Evolutionary conservation across 2,113 vertebrate genomes (phyloP).

Genomic region (Dipodomys stephensi): DNA sequence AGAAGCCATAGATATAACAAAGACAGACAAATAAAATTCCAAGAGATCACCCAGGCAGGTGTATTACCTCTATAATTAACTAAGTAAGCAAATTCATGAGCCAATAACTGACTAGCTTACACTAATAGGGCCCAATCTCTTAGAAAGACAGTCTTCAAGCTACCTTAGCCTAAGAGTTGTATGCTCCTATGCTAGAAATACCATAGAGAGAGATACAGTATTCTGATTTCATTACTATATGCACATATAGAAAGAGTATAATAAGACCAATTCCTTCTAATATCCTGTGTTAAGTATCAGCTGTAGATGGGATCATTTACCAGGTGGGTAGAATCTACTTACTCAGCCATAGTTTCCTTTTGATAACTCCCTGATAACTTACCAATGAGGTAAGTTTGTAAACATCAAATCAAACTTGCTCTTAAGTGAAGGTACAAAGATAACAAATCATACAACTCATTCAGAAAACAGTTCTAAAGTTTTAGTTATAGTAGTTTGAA

Average conservation of each 20-base stretch:
- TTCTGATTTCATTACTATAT: not conserved
- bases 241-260: not conserved
- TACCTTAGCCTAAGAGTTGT: not conserved
- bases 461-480: conserved; percentile 27
- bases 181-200: not conserved
- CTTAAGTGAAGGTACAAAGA: conserved; percentile 27
- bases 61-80: not conserved
- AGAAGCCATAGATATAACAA: not conserved
- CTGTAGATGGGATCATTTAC: not conserved
- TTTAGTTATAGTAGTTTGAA: not conserved
- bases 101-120: not conserved
- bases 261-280: not conserved
- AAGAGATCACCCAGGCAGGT: not conserved
- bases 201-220: not conserved
- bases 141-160: not conserved
- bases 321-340: not conserved
- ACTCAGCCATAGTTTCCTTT: not conserved
- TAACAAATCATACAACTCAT: not conserved
- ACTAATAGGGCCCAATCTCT: not conserved
- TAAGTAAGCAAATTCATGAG: not conserved
- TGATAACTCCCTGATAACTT: not conserved
- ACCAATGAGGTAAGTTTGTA: too few relatives aligned
- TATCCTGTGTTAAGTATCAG: not conserved
- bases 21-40: not conserved
- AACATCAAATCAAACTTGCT: not conserved